Base-by-base conservation (phyloP, 2,888 invertebrate species). In the Latrodectus elegans region DNA sequence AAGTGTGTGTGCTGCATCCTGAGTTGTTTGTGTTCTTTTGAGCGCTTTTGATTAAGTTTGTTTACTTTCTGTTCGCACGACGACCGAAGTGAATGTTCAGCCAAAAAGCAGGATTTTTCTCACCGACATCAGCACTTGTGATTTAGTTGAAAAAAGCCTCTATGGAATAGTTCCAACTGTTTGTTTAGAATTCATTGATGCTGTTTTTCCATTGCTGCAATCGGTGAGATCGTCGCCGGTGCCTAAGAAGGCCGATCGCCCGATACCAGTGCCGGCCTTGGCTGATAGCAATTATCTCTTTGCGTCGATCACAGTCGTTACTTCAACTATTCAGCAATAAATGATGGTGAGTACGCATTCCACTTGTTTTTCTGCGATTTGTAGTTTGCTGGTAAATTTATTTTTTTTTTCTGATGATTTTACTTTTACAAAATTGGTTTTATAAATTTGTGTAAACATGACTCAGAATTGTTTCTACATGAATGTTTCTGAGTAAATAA, bases 21-120 rank as follows among this genome's bases (percentile, higher is more conserved):
- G 71, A n/a, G 70, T 68, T 82, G 82, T 78, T 77, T 67, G 64
- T 60, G 60, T 70, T 78, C 64, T 64, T 53, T 60, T 60, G 60
- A 11, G n/a, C 60, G 8, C 14, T 12, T 60, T 60, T 60, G 60
- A 15, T 55, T 17, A n/a, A 72, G 72, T 60, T 60, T 67, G 76
- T 55, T 78, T 70, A 52, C 49, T 70, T 55, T 26, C 15, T 6
- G 55, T n/a, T 53, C 17, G 76, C 12, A 14, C 38, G n/a, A 22
- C 51, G 78, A 14, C 67, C 53, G 53, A 53, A 9, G 77, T 17
- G 60, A 17, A 68, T 17, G 67, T 4, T 68, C 22, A 17, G 49
- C 17, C n/a, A n/a, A 22, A 51, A 17, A 52, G 15, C 6, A 17
- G 73, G 73, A 73, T 73, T 73, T 53, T 17, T 73, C 22, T 73